phyloP scores from a whole-genome alignment of 1,140 invertebrate genomes.

The Cyclargus thomasi region DNA sequence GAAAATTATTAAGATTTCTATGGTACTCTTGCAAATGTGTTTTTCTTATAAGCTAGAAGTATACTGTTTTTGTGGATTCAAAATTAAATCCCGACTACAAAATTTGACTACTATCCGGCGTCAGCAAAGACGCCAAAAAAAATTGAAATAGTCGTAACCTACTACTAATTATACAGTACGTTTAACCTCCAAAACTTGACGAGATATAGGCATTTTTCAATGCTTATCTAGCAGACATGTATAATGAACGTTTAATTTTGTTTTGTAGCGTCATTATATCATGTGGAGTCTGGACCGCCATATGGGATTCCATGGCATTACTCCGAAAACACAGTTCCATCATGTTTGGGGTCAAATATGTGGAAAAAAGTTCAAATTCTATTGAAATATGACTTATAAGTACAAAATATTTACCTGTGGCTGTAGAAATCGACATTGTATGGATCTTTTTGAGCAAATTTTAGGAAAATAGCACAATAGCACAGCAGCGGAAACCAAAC shows the following conservation, averaged over 20 bases:
- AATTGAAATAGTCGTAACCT: conserved; percentile 58
- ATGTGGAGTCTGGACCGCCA: conserved; percentile 72
- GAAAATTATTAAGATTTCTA: background rate
- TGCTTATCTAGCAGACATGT: conserved; percentile 32
- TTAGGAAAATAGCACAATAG: conserved; percentile 71
- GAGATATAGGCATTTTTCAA: conserved; percentile 23
- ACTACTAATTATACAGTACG: conserved; percentile 37
- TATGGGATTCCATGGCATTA: conserved; percentile 74
- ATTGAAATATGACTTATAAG: conserved; percentile 14
- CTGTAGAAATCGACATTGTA: conserved; percentile 71
- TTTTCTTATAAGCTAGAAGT: background rate
- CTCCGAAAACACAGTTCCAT: conserved; percentile 65
- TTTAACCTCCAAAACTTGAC: conserved; percentile 41
- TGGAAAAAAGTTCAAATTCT: conserved; percentile 20
- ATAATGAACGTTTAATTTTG: conserved; percentile 44
- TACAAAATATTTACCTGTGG: conserved; percentile 54
- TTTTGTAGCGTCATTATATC: conserved; percentile 67
- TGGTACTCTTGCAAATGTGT: background rate
- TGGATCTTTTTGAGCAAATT: conserved; percentile 54
- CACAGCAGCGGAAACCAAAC: conserved; percentile 74
- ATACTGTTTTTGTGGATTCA: background rate
- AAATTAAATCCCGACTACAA: conserved; percentile 17
- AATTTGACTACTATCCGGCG: conserved; percentile 38
- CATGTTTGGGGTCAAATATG: conserved; percentile 52
- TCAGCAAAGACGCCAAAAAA: conserved; percentile 54